Base-by-base conservation (phyloP, 2,113 vertebrate species). In the Tetraodon nigroviridis region DNA sequence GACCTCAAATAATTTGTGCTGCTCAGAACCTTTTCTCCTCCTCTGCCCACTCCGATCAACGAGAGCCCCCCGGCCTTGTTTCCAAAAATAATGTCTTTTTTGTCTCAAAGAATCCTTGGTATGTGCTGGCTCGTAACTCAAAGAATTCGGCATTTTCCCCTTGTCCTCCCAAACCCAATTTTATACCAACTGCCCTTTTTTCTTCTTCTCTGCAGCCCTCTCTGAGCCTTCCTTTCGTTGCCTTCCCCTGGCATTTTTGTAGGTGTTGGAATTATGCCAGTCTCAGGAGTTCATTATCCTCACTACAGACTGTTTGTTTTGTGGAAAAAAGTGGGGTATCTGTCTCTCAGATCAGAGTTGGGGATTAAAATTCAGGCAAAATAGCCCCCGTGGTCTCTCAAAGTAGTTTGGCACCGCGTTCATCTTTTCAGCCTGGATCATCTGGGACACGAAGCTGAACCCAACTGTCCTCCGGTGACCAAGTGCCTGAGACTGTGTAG, bases 51-150 rank as follows among this genome's bases (percentile, higher is more conserved):
- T 22, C 1, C 48, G 2, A 19, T 50, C 20, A 62, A 81, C 75
- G 78, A 83, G 59, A 76, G 67, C 46, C 62, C 60, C 59, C 60
- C 66, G 50, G 57, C 73, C 58, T 75, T 61, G 76, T 82, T 84
- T 86, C 85, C 83, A 83, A 88, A 88, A 89, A 88, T 89, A 89
- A 86, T 79, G 84, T 85, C 75, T 17, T 71, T 87, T 89, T 88
- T 88, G 86, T 89, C 81, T 87, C 69, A 83, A 88, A 82, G 84
- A 90, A 90, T 90, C 68, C 57, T 67, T 82, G 81, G 85, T 81
- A 90, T 89, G 87, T 72, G 48, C 67, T 53, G 71, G 74, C 75
- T 77, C 54, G 75, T 54, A 51, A 76, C 67, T 75, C 67, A 62
- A 76, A 75, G 86, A 83, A 88, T 86, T 72, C 69, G 51, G 70